A percentile compares a stretch with the other conserved stretches of the same genome.
Evolutionary conservation across 2,888 invertebrate genomes (phyloP).

Genomic region (Cyclophora albipunctata): DNA sequence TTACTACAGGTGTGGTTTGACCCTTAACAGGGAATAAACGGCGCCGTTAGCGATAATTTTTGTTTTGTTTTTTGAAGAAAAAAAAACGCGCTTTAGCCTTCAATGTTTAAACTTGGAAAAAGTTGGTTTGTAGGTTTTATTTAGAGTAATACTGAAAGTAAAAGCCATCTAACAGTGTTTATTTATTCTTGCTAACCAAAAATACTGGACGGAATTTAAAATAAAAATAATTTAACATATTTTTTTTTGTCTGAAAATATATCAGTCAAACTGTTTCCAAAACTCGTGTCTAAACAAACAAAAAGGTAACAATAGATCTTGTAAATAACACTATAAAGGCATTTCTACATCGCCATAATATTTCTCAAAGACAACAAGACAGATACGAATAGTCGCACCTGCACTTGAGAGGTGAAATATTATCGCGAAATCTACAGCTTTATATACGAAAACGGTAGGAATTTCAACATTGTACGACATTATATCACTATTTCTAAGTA

Average conservation of each 20-base stretch:
- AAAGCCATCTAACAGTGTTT: too few relatives aligned
- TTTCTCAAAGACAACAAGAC: slow-evolving; percentile 17
- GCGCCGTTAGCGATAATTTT: slow-evolving; percentile 54
- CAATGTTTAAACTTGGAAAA: slow-evolving; percentile 10
- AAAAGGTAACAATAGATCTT: too few relatives aligned
- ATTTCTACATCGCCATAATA: slow-evolving; percentile 13
- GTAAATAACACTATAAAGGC: too few relatives aligned
- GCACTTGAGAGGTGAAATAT: slow-evolving; percentile 37
- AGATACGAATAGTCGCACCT: slow-evolving; percentile 27
- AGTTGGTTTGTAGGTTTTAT: not conserved
- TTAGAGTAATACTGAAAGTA: too few relatives aligned
- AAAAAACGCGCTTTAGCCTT: slow-evolving; percentile 14
- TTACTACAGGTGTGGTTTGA: slow-evolving; percentile 66
- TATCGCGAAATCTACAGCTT: slow-evolving; percentile 30
- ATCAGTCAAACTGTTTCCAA: too few relatives aligned
- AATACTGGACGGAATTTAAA: too few relatives aligned
- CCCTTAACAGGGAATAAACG: slow-evolving; percentile 66
- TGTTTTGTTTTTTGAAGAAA: slow-evolving; percentile 42
- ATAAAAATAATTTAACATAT: too few relatives aligned
- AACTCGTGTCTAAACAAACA: too few relatives aligned
- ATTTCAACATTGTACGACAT: slow-evolving; percentile 1
- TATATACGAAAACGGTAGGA: slow-evolving; percentile 20
- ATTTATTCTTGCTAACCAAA: too few relatives aligned
- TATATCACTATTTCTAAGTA: too few relatives aligned
- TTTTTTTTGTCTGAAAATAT: too few relatives aligned